Evolutionary conservation across 1,140 invertebrate species (phyloP).

Genomic region (Anoplophora glabripennis): DNA sequence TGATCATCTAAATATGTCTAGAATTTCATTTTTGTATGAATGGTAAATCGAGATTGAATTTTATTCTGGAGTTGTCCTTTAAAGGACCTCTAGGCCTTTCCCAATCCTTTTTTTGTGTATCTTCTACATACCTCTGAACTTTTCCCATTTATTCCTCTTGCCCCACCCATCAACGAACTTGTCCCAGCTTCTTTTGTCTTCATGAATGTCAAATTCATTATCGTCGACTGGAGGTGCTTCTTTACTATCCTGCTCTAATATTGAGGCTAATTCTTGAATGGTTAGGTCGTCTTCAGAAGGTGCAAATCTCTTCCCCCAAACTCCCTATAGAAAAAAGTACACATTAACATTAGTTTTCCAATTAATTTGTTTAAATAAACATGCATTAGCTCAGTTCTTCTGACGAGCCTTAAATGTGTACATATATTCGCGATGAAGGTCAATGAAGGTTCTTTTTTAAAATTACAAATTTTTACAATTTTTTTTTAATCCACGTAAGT

Average conservation of each 20-base stretch:
- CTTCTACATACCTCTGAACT: constrained; percentile 58
- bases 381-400: too few relatives aligned
- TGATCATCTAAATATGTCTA: too few relatives aligned
- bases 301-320: constrained; percentile 48
- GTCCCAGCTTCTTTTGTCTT: constrained; percentile 62
- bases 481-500: too few relatives aligned
- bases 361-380: too few relatives aligned
- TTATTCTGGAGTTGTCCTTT: neutral
- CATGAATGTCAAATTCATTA: constrained; percentile 30
- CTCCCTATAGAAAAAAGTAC: constrained; percentile 33
- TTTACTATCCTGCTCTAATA: constrained; percentile 26
- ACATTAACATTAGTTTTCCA: too few relatives aligned
- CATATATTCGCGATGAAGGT: too few relatives aligned
- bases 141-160: constrained; percentile 63
- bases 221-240: constrained; percentile 23
- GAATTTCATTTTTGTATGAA: too few relatives aligned
- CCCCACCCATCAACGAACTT: constrained; percentile 59
- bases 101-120: neutral
- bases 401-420: too few relatives aligned
- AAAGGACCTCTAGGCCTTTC: neutral
- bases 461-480: too few relatives aligned
- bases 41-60: neutral
- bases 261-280: constrained; percentile 32
- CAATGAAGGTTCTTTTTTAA: too few relatives aligned
- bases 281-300: constrained; percentile 39